phyloP scores from a whole-genome alignment of 2,888 invertebrate genomes.

The Tolmerus cingulatus region DNA sequence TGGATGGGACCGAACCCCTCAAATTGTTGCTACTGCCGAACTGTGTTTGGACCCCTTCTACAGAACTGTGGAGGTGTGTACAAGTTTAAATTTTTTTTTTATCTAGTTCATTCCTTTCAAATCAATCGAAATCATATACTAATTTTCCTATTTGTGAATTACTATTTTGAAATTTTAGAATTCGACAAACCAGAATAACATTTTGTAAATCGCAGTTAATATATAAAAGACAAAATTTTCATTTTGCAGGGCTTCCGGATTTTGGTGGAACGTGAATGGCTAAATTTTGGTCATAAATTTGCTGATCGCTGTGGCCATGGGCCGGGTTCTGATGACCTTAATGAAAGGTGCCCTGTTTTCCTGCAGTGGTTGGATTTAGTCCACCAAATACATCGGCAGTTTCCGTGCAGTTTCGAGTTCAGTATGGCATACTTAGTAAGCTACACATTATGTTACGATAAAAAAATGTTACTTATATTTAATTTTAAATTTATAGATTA shows the following conservation, averaged over 20 bases:
- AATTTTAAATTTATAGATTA: slow-evolving; percentile 71
- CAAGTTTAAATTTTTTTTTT: not conserved
- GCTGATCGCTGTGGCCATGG: slow-evolving; percentile 91
- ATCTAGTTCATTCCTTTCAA: not conserved
- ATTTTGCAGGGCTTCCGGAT: slow-evolving; percentile 95
- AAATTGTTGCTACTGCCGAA: slow-evolving; percentile 93
- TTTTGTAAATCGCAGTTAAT: not conserved
- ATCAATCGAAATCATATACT: not conserved
- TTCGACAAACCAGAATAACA: not conserved
- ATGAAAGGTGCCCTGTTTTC: slow-evolving; percentile 97
- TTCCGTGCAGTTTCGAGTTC: slow-evolving; percentile 94
- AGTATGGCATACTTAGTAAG: slow-evolving; percentile 89
- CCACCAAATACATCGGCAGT: slow-evolving; percentile 88
- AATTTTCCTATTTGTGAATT: not conserved
- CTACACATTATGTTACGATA: not conserved
- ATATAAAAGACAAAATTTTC: too few species aligned
- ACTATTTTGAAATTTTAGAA: too few species aligned
- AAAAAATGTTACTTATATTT: not conserved
- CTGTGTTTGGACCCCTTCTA: slow-evolving; percentile 93
- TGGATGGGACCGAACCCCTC: slow-evolving; percentile 99
- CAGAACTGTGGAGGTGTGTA: slow-evolving; percentile 82
- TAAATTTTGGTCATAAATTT: slow-evolving; percentile 98
- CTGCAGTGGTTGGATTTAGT: slow-evolving; percentile 98
- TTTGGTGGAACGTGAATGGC: slow-evolving; percentile 94
- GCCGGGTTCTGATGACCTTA: slow-evolving; percentile 84